Evolutionary conservation across 2,888 invertebrate species (phyloP).

Genomic region (Nesidiocoris tenuis): DNA sequence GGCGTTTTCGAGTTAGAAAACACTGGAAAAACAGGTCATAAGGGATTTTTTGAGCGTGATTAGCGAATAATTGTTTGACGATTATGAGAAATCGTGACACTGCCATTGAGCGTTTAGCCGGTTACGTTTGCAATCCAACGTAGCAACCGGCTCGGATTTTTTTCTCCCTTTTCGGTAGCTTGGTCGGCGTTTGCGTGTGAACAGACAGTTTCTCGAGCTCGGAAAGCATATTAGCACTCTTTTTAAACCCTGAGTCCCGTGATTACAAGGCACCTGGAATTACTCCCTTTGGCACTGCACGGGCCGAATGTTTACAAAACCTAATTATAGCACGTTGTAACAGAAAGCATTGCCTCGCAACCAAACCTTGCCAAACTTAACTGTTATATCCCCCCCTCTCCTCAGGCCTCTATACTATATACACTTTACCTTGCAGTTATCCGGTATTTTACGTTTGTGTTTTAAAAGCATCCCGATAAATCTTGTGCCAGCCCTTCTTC

Average conservation of each 20-base stretch:
- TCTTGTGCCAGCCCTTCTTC: constrained; percentile 3
- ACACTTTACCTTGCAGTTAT: background rate
- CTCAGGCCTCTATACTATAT: background rate
- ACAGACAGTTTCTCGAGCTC: constrained; percentile 29
- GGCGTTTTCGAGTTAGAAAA: no score
- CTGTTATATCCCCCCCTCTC: no score
- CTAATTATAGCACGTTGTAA: constrained; percentile 28
- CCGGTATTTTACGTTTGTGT: constrained; percentile 23
- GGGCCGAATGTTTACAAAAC: constrained; percentile 35
- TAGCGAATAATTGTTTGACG: constrained; percentile 5
- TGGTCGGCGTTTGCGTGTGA: constrained; percentile 28
- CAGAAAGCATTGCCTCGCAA: constrained; percentile 3
- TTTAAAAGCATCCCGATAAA: constrained; percentile 28
- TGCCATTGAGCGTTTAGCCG: constrained; percentile 8
- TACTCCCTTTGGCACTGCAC: constrained; percentile 4
- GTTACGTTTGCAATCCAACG: constrained; percentile 7
- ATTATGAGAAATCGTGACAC: constrained; percentile 21
- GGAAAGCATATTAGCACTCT: constrained; percentile 34
- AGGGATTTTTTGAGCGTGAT: constrained; percentile 21
- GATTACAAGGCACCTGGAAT: constrained; percentile 38
- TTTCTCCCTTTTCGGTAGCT: background rate
- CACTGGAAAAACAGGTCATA: background rate
- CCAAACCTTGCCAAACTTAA: constrained; percentile 5
- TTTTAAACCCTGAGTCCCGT: constrained; percentile 25
- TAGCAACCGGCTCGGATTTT: background rate